These are phyloP conservation scores for Oncorhynchus clarkii DNA, from an alignment of 2,113 vertebrate genomes.

Conservation along the genomic window DNA sequence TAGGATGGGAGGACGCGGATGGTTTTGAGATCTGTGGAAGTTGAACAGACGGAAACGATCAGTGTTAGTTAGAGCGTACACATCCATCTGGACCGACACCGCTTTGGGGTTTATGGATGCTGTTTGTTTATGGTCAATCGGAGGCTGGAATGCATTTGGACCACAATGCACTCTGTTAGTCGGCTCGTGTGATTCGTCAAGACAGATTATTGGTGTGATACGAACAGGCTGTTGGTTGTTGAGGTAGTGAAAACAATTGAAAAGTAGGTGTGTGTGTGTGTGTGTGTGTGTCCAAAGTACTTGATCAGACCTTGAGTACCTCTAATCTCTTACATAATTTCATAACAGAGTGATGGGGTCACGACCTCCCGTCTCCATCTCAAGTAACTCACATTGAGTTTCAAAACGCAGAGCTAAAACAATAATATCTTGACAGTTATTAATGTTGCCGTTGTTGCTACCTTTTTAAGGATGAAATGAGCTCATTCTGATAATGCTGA, in stretches of 20 bases:
- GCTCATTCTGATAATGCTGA: background rate
- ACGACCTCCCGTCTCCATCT: background rate
- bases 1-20: background rate
- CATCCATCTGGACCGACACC: too few relatives aligned
- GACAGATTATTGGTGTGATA: conserved; percentile 1
- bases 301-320: conserved; percentile 1
- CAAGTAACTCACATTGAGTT: background rate
- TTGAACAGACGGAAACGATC: background rate
- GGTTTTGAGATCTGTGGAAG: background rate
- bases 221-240: background rate
- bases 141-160: background rate
- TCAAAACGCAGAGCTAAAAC: background rate
- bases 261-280: background rate
- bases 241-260: background rate
- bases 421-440: background rate
- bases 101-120: background rate
- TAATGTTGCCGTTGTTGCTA: background rate
- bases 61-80: too few relatives aligned
- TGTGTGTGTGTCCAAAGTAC: background rate
- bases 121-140: conserved; percentile 10
- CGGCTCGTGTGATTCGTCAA: background rate
- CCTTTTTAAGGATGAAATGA: background rate
- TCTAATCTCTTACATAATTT: conserved; percentile 33
- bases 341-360: conserved; percentile 47
- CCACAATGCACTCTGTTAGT: background rate